Base-by-base conservation (phyloP, 1,140 invertebrate genomes). In the Oryzaephilus surinamensis region DNA sequence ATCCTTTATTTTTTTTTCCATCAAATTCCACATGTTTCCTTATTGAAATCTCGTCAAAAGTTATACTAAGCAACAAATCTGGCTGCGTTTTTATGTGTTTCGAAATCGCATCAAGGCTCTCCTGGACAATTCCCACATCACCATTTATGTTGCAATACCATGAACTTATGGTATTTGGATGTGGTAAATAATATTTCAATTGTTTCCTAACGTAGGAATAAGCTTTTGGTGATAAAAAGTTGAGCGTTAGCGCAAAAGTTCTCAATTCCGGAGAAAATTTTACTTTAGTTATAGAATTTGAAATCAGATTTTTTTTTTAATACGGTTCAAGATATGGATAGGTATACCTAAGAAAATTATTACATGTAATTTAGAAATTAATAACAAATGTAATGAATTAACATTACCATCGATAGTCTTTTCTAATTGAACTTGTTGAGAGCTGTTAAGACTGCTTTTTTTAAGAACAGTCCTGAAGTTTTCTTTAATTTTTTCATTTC, bases 91-190 rank as follows among this genome's bases (percentile, higher is more conserved):
- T 20, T 43, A 27, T 42, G 11, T 6, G 20, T 18, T 3, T 8
- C 11, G n/a, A 11, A 32, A 6, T 11, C n/a, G 2, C 21, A 4
- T 13, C 3, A 47, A 45, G 6, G 50, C 23, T 48, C n/a, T 61
- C 54, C 18, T 40, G 13, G 4, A 49, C 48, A 40, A 55, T 58
- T 10, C 57, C 53, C 6, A 53, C 50, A 21, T 47, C 34, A 4
- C 49, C 50, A 30, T 56, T 41, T 12, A 61, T 38, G 32, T 38
- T 38, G 10, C 3, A 4, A 41, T 55, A 58, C 59, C 55, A 63
- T 31, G 52, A 55, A 1, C 5, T 6, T 12, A 60, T 15, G 2
- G 57, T 60, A 32, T 45, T 46, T 12, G 50, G 46, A 40, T 61
- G 51, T 6, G 54, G 50, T 8, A 56, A 33, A 32, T 33, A 45